Percentiles rank a stretch among this genome's conserved stretches.
phyloP scores from a whole-genome alignment of 2,888 invertebrate species.

The Lithophane socia region DNA sequence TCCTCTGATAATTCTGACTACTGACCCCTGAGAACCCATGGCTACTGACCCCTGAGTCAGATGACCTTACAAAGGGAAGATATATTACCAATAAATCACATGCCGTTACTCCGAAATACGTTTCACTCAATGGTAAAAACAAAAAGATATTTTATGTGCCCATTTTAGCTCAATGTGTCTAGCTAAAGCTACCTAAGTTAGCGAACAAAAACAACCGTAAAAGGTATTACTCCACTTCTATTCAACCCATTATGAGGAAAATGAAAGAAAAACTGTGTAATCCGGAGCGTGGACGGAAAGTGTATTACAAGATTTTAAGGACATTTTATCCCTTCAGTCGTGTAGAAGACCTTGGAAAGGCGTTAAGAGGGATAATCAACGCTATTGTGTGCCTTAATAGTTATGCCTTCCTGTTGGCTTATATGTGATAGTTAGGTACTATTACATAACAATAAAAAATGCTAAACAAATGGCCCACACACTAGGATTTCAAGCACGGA shows the following conservation, averaged over 20 bases:
- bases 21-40: not conserved
- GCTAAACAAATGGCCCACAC: not conserved
- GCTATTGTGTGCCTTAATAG: constrained; percentile 38
- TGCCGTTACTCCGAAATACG: constrained; percentile 41
- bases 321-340: constrained; percentile 9
- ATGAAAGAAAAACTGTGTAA: constrained; percentile 51
- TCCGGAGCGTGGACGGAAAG: constrained; percentile 48
- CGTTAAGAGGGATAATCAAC: constrained; percentile 9
- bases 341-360: not conserved
- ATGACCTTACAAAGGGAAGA: constrained; percentile 13
- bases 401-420: constrained; percentile 18
- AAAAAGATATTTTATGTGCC: constrained; percentile 36
- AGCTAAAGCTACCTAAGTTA: constrained; percentile 32
- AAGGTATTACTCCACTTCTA: constrained; percentile 38
- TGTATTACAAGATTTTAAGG: constrained; percentile 40
- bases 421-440: not conserved
- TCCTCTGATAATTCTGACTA: not conserved
- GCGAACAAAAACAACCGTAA: constrained; percentile 42
- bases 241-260: constrained; percentile 42
- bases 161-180: constrained; percentile 34
- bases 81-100: constrained; percentile 56
- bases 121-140: constrained; percentile 27
- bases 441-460: constrained; percentile 23
- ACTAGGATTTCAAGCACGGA: not conserved
- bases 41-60: not conserved